Evolutionary conservation across 2,888 invertebrate species (phyloP), one percentile per base, ranked within the genome.

Genomic region (Hypsopygia costalis): DNA sequence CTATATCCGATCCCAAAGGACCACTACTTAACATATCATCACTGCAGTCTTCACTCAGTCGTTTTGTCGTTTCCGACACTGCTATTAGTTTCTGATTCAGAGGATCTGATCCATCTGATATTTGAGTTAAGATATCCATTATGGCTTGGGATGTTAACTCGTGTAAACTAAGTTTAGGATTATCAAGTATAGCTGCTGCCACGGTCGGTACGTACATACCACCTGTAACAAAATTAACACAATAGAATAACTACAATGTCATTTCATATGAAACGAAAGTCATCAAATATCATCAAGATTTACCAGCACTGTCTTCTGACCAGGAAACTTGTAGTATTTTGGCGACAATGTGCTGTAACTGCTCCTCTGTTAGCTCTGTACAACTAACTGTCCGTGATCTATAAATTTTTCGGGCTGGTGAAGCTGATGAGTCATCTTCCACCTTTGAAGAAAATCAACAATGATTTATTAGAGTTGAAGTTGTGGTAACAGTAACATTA

Each of bases 301-400:
- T 65, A 73, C 92, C 92, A 57, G 85, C 81, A 59, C 90, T 89
- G 36, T 87, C 87, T 56, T 91, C 91, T 46, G 90, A 91, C 92
- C 94, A 95, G 1, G 94, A 92, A 27, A 93, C 93, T 67, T 93
- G 92, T 10, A 95, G 78, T 41, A 95, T 92, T 61, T 93, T 91
- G 1, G 93, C 92, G 34, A 94, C 88, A 49, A 93, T 90, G 40
- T 88, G 76, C 46, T 91, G 81, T 12, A 94, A 82, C 63, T 93
- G 93, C 38, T 93, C 93, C 46, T 91, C 91, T 4, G 91, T 91
- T 40, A 92, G 75, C 66, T 93, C 94, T 8, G 89, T 89, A 47
- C 90, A 86, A 58, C 89, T 90, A 29, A 86, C 73, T 20, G 89
- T 88, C 33, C 88, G 69, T 11, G 82, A 80, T 36, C 89, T 58